Evolutionary conservation across 2,113 vertebrate genomes (phyloP), one percentile per base, ranked within the genome.

Genomic region (Acanthisitta chloris): DNA sequence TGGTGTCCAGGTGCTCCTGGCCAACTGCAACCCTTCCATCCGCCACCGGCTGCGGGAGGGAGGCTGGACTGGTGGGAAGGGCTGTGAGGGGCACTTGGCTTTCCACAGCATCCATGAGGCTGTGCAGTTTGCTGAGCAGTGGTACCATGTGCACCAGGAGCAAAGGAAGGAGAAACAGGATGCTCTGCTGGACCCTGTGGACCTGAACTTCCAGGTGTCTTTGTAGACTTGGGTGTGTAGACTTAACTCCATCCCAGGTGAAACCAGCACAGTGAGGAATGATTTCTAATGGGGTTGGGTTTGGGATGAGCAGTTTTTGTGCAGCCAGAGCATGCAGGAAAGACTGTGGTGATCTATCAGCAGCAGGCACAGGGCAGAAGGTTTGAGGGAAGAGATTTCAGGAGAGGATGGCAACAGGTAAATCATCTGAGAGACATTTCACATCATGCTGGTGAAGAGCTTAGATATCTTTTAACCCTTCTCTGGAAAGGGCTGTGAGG

Each of bases 21-120:
- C 98, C 25, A 98, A 96, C 82, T 99, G 99, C 62, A 98, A 94
- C 78, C 94, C 97, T 24, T 98, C 98, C 2, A 86, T 99, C 4
- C 97, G 98, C 70, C 98, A 95, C 59, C 93, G 96, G 8, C 98
- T 99, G 52, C 91, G 90, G 24, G 69, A 95, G 58, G 99, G 98
- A 1, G 98, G 98, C 2, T 99, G 98, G 96, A 96, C 97, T 17
- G 85, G 91, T 2, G 55, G 88, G 57, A 62, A 82, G 2, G 91
- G 57, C 11, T 54, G 96, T 7, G 54, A 59, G 11, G 88, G 49
- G 8, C 78, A 84, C 33, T 61, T 97, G 28, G 98, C 98, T 72
- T 98, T 98, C 86, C 97, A 97, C 73, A 94, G 97, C 19, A 6
- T 97, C 78, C 97, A 98, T 3, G 69, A 96, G 9, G 97, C 97